Base-by-base conservation (phyloP, 2,113 vertebrate species). In the Oncorhynchus keta region DNA sequence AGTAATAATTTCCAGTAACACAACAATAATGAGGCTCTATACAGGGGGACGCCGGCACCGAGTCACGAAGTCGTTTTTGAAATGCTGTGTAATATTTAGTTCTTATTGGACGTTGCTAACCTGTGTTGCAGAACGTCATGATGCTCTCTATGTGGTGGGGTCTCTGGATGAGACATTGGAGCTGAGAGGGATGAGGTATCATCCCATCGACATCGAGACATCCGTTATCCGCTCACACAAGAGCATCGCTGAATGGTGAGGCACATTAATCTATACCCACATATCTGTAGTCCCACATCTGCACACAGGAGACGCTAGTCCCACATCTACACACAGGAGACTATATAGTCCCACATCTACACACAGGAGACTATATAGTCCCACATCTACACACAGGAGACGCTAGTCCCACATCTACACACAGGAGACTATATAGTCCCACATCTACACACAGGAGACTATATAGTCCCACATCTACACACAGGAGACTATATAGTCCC, bases 171-270 rank as follows among this genome's bases (percentile, higher is more conserved):
- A 99, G 87, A 97, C 97, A 0, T 92, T 99, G 82, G 97, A 99
- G 90, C 94, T 99, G 81, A 90, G 97, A 75, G 97, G 97, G 77
- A 97, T 99, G 97, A 94, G 97, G 55, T 99, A 99, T 86, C 97
- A 99, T 81, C 97, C 97, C 68, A 98, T 97, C 1, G 97, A 99
- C 90, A 99, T 99, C 2, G 97, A 99, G 86, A 99, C 95, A 0
- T 99, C 97, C 0, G 97, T 99, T 30, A 96, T 96, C 84, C 93
- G 97, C 4, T 94, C 97, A 13, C 97, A 99, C 87, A 97, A 97
- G 88, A 98, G 95, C 93, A 97, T 99, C 24, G 97, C 97, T 2
- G 97, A 99, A 89, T 99, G 97, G 97, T 99, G 82, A 96, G 95
- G 4, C 13, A 45, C n/a, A 30, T 32, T 20, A 20, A 14, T 3